Percentiles rank a stretch among this genome's conserved stretches.
Conservation (phyloP, 92 coral and sea anemone genomes). For the Blastomussa wellsi region DNA sequence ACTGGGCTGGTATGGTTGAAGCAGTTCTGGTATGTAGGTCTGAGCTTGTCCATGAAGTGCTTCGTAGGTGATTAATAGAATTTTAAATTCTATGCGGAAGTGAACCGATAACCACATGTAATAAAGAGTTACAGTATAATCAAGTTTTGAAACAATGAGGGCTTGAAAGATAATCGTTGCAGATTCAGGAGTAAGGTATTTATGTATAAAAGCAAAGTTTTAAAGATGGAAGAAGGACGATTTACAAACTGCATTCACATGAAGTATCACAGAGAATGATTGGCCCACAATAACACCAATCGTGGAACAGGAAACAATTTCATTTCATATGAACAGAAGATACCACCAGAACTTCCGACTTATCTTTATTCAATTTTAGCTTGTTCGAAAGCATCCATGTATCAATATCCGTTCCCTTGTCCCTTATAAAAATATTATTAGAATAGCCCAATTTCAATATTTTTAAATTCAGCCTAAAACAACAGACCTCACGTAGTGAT, state of each 20-base stretch:
- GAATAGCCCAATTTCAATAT: no score
- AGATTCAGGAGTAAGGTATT: neutral
- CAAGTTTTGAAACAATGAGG: constrained; percentile 2
- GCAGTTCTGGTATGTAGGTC: constrained; percentile 12
- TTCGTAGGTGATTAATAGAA: neutral
- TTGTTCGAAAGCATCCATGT: no score
- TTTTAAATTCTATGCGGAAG: neutral
- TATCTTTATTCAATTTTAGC: no score
- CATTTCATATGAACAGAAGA: no score
- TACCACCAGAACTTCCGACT: no score
- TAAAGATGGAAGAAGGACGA: neutral
- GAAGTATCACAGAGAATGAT: neutral
- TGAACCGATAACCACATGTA: neutral
- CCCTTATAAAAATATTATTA: no score
- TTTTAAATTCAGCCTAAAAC: no score
- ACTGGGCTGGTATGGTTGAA: constrained; percentile 2
- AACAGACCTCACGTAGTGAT: no score
- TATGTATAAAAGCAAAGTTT: neutral
- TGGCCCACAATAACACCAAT: no score
- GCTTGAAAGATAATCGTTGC: neutral
- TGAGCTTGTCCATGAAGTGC: neutral
- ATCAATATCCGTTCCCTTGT: no score
- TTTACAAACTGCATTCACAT: neutral
- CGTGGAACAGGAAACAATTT: no score
- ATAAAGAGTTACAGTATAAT: neutral